These are phyloP conservation scores for Lordiphosa stackelbergi DNA, from an alignment of 1,140 invertebrate species.

Conservation along the genomic window DNA sequence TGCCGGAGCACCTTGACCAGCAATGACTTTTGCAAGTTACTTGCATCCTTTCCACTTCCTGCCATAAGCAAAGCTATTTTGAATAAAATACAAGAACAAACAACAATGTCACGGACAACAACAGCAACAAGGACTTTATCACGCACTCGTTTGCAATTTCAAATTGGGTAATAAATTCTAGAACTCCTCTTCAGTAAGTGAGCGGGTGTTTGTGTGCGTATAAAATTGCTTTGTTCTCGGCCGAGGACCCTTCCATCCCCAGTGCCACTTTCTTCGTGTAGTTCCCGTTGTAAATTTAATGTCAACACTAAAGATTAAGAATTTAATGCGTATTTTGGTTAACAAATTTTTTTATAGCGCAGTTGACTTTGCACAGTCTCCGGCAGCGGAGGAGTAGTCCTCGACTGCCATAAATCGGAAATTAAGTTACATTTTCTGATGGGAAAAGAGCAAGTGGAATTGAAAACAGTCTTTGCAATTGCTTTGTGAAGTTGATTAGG, in stretches of 20 bases:
- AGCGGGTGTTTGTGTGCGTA: conserved; percentile 23
- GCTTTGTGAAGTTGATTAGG: no score
- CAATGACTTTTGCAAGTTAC: conserved; percentile 29
- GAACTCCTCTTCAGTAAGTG: conserved; percentile 34
- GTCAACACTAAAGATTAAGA: conserved; percentile 72
- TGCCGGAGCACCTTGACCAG: conserved; percentile 38
- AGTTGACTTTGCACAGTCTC: conserved; percentile 11
- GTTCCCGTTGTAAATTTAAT: conserved; percentile 62
- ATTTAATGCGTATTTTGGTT: conserved; percentile 59
- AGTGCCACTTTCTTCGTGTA: neutral
- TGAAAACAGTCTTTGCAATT: no score
- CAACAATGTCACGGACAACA: conserved; percentile 22
- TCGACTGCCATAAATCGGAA: conserved; percentile 34
- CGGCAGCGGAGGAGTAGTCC: neutral
- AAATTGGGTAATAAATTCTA: conserved; percentile 74
- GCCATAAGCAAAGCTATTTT: conserved; percentile 61
- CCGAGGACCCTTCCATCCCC: neutral
- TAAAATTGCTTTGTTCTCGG: conserved; percentile 68
- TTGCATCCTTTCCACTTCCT: conserved; percentile 24
- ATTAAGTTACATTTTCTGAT: conserved; percentile 6
- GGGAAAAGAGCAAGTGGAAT: no score
- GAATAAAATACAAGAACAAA: conserved; percentile 52
- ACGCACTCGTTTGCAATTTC: conserved; percentile 75
- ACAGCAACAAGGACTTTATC: conserved; percentile 53
- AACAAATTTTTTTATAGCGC: conserved; percentile 52